phyloP scores from a whole-genome alignment of 2,888 invertebrate genomes.

The Nineta flava region DNA sequence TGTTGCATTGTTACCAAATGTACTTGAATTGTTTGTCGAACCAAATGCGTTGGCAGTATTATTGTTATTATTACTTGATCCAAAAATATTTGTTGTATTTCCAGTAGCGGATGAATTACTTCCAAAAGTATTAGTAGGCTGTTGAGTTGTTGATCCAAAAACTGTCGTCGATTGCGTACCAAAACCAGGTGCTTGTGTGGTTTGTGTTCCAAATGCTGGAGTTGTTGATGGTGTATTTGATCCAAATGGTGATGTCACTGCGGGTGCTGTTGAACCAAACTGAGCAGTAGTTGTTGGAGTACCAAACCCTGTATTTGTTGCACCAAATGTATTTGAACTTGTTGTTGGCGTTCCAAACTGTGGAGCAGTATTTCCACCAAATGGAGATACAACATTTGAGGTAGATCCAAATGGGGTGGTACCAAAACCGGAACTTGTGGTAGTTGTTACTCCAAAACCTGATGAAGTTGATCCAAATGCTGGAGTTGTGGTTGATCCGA shows the following conservation, averaged over 20 bases:
- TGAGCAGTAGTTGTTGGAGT: neutral
- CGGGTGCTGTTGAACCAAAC: neutral
- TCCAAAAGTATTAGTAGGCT: constrained; percentile 10
- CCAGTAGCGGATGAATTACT: neutral
- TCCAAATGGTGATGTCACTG: neutral
- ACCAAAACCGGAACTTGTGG: constrained; percentile 7
- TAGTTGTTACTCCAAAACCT: neutral
- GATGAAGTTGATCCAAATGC: neutral
- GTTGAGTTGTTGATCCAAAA: neutral
- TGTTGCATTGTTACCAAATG: constrained; percentile 1
- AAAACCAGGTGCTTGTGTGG: neutral
- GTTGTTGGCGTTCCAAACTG: constrained; percentile 5
- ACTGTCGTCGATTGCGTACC: neutral
- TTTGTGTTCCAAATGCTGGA: neutral
- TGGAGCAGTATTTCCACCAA: neutral
- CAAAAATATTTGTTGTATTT: neutral
- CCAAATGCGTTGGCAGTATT: neutral
- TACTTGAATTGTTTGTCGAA: neutral
- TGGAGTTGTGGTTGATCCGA: neutral
- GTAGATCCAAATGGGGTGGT: neutral
- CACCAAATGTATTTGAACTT: constrained; percentile 9
- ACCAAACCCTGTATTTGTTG: neutral
- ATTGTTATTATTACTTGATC: neutral
- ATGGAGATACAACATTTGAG: neutral
- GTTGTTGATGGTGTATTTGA: neutral